Evolutionary conservation across 30 jellyfish, hydroid and myxozoan species (phyloP), one percentile per base, ranked within the genome.

Genomic region (Chironex yamaguchii): DNA sequence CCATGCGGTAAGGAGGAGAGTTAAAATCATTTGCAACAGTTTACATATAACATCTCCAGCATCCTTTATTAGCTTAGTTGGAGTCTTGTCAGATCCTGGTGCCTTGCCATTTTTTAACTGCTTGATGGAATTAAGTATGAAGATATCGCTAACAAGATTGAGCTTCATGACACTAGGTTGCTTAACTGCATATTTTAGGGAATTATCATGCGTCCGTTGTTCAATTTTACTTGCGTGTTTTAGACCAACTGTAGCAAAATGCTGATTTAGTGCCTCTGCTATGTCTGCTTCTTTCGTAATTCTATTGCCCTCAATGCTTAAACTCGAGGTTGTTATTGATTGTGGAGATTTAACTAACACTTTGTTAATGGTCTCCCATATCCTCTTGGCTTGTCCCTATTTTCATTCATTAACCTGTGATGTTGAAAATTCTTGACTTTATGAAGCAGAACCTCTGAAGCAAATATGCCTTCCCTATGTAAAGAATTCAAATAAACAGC

Each of bases 221-320:
- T 81, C 92, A 66, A 81, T 65, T 78, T 79, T 34, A 14, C 80
- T 76, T 1, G 89, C 66, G 0, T 30, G 92, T 78, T 67, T 81
- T 81, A 79, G 92, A 66, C 92, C 85, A 67, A 65, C 77, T 30
- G 79, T 36, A 77, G 49, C 77, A 67, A 81, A 81, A 50, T 80
- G 79, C 34, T 65, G 27, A 67, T 64, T 28, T 66, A 81, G n/a
- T 50, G 75, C 75, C 68, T 81, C 92, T 49, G 68, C 78, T 77
- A 81, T 79, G 66, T 36, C 92, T 48, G 17, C 73, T 32, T 81
- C 34, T 67, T 81, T 81, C 68, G 85, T 81, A 84, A 81, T 48
- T 65, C 52, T 64, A 66, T 81, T 64, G 71, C 86, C 85, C 49
- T 81, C 85, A 17, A 81, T 31, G 52, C 68, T 78, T 31, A 65